A percentile compares a stretch with the other conserved stretches of the same genome.
phyloP scores from a whole-genome alignment of 1,140 invertebrate genomes.

The Diploscapter pachys region DNA sequence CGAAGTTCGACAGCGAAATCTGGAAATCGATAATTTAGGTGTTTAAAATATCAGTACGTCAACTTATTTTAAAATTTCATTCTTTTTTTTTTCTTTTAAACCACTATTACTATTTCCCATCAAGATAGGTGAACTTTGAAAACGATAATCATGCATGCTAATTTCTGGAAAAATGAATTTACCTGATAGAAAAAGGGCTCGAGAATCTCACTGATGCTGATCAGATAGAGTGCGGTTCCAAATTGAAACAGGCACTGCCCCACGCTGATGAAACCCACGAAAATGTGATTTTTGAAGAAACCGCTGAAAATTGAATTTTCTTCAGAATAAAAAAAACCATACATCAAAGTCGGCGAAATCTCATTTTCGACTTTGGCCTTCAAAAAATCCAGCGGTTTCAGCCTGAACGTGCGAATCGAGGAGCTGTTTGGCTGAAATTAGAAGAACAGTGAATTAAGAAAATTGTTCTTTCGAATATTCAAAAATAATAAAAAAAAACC shows the following conservation, averaged over 20 bases:
- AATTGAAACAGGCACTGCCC: conserved; percentile 14
- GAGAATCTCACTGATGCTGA: conserved; percentile 3
- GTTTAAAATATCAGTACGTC: background rate
- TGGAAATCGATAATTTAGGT: background rate
- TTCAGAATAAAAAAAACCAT: background rate
- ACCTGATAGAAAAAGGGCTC: conserved; percentile 31
- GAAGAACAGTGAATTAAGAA: too few relatives aligned
- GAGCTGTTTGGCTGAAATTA: background rate
- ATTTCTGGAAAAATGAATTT: background rate
- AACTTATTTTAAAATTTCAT: background rate
- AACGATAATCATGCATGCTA: too few relatives aligned
- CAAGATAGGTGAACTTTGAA: too few relatives aligned
- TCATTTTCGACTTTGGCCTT: background rate
- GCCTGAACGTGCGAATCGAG: background rate
- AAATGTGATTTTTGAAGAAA: conserved; percentile 21
- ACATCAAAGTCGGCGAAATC: background rate
- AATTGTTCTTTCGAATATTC: too few relatives aligned
- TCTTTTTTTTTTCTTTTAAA: background rate
- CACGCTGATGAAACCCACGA: conserved; percentile 25
- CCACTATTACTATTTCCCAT: too few relatives aligned
- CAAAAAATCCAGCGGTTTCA: background rate
- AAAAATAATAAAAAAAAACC: too few relatives aligned
- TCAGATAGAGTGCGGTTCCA: conserved; percentile 15
- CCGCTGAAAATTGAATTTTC: conserved; percentile 11
- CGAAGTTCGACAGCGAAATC: conserved; percentile 20